Base-by-base conservation (phyloP, 2,888 invertebrate genomes). In the Melinaea menophilus region DNA sequence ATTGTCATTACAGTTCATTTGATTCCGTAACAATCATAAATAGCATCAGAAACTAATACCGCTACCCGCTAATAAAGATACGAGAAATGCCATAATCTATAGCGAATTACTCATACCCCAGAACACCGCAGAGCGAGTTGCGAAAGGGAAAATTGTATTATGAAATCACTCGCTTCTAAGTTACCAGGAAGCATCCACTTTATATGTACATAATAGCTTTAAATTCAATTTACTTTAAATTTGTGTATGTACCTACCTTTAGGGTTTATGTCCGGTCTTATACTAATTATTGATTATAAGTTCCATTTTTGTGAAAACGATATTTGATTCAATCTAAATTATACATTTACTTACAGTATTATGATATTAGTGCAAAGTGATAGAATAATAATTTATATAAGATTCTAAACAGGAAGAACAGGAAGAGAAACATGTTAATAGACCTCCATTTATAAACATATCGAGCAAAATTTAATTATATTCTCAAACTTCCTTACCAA, bases 121-220 rank as follows among this genome's bases (percentile, higher is more conserved):
- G 70, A 71, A 72, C 71, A 75, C 72, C 73, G 70, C 73, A 70
- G 66, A 74, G 72, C 66, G 62, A 75, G 76, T 86, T 84, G 79
- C 81, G 84, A 85, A 88, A 85, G 83, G 79, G 84, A 85, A 84
- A 86, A 86, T 82, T 79, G 78, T 81, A 82, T 88, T 86, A 86
- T 85, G 86, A 88, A 87, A 87, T 84, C 79, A 78, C 78, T 79
- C 75, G 70, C 77, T 78, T 82, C 80, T 81, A 73, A 51, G 51
- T 51, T 73, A 81, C 77, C 76, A 84, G 85, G 84, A 85, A 85
- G 81, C 75, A 71, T 62, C 70, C 70, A 72, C 76, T 79, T 79
- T 82, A 81, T 79, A 74, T 77, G 75, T 78, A 75, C 73, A 74
- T 80, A 82, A 79, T 79, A 75, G 80, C 75, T 79, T 81, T 79